Conservation (phyloP, 2,888 invertebrate genomes). For the Megastigmus dorsalis region DNA sequence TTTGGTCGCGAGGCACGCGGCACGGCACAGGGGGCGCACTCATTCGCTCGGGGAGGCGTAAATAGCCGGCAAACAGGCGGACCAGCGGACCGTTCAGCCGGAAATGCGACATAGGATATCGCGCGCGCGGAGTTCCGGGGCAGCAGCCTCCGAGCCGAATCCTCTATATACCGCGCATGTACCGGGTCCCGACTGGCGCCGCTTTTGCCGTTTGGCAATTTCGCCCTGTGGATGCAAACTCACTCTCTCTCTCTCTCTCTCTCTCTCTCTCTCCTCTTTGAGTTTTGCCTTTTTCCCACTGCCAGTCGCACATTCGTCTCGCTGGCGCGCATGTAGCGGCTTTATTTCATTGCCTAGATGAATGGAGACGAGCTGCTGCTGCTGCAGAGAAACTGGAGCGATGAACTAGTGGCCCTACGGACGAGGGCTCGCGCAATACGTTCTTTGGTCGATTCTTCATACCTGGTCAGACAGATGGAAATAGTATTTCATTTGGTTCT, state of each 20-base stretch:
- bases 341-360: slow-evolving; percentile 29
- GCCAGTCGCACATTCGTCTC: slow-evolving; percentile 9
- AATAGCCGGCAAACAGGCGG: slow-evolving; percentile 65
- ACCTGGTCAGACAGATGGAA: background rate
- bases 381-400: slow-evolving; percentile 23
- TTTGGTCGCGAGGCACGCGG: too few relatives aligned
- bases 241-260: too few relatives aligned
- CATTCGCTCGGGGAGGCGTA: slow-evolving; percentile 51
- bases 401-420: too few relatives aligned
- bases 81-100: slow-evolving; percentile 64
- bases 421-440: background rate
- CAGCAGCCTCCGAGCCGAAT: background rate
- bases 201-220: too few relatives aligned
- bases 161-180: too few relatives aligned
- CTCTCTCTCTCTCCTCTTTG: too few relatives aligned
- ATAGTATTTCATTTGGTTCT: background rate
- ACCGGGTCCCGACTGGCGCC: too few relatives aligned
- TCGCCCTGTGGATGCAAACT: too few relatives aligned
- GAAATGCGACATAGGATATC: slow-evolving; percentile 65
- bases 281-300: background rate
- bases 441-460: slow-evolving; percentile 22
- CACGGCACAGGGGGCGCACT: too few relatives aligned
- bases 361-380: background rate
- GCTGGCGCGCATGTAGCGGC: slow-evolving; percentile 20
- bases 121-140: slow-evolving; percentile 54